A percentile compares a stretch with the other conserved stretches of the same genome.
phyloP scores from a whole-genome alignment of 2,888 invertebrate species.

The Coremacera marginata region DNA sequence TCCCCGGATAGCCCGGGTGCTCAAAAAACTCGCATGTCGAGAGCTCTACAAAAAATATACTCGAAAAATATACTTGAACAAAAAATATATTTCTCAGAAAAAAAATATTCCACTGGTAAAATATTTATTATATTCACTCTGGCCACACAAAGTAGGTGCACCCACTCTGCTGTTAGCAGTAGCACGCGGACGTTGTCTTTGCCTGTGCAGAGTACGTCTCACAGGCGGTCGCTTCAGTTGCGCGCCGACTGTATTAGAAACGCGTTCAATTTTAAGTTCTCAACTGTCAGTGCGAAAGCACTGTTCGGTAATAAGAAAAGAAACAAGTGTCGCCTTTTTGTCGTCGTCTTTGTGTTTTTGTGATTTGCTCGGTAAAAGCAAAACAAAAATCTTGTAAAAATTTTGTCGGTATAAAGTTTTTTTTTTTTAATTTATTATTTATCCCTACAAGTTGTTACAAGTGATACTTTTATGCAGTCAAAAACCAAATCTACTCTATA shows the following conservation, averaged over 20 bases:
- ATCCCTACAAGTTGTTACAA: not conserved
- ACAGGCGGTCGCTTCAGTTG: slow-evolving; percentile 32
- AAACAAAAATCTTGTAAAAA: not conserved
- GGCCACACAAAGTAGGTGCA: too few species aligned
- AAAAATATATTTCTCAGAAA: too few species aligned
- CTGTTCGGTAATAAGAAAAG: not conserved
- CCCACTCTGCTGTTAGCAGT: too few species aligned
- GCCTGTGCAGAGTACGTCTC: slow-evolving; percentile 2
- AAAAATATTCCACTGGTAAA: too few species aligned
- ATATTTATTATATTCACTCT: too few species aligned
- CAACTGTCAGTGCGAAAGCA: not conserved
- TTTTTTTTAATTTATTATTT: not conserved
- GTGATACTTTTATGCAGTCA: too few species aligned
- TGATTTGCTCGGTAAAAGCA: not conserved
- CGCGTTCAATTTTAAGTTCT: not conserved
- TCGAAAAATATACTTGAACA: too few species aligned
- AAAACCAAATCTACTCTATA: too few species aligned
- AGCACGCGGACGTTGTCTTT: slow-evolving; percentile 1
- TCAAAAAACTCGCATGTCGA: too few species aligned
- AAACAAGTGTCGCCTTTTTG: not conserved
- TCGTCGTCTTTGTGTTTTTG: not conserved
- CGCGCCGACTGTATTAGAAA: slow-evolving; percentile 26
- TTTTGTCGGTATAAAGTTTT: not conserved
- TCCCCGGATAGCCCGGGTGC: too few species aligned
- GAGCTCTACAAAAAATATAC: too few species aligned